Percentiles rank a stretch among this genome's conserved stretches.
phyloP scores from a whole-genome alignment of 2,888 invertebrate genomes.

The Coleophora flavipennella region DNA sequence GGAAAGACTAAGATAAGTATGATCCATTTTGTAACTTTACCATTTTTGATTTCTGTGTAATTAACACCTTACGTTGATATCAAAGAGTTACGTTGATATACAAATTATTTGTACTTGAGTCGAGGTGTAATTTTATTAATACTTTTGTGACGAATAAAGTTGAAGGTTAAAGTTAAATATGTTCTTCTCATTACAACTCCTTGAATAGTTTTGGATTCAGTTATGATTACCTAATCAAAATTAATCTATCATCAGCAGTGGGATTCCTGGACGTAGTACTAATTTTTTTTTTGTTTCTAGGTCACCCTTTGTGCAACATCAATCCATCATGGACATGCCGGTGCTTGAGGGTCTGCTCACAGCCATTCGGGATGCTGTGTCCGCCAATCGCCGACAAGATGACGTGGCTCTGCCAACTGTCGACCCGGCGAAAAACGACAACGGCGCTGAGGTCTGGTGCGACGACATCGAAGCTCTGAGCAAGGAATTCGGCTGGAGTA shows the following conservation, averaged over 20 bases:
- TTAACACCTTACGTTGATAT: too few species aligned
- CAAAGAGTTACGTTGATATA: too few species aligned
- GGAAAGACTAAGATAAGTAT: too few species aligned
- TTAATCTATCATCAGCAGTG: slow-evolving; percentile 3
- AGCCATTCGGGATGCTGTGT: slow-evolving; percentile 1
- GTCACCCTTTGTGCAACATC: not conserved
- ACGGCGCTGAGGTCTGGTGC: slow-evolving; percentile 19
- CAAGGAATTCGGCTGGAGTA: slow-evolving; percentile 14
- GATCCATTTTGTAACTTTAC: too few species aligned
- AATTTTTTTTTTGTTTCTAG: not conserved
- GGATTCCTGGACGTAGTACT: not conserved
- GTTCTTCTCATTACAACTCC: too few species aligned
- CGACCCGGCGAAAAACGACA: slow-evolving; percentile 7
- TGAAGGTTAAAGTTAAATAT: too few species aligned
- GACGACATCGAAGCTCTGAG: slow-evolving; percentile 10
- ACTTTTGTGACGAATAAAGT: too few species aligned
- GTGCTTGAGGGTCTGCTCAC: not conserved
- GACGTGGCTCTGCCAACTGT: slow-evolving; percentile 4
- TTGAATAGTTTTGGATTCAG: too few species aligned
- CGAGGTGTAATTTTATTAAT: too few species aligned
- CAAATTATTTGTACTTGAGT: too few species aligned
- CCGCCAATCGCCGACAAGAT: not conserved
- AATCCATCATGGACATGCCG: not conserved
- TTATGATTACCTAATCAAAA: too few species aligned
- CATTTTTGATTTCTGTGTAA: too few species aligned